These are phyloP conservation scores for Leptinotarsa peninsularis DNA, from an alignment of 2,888 invertebrate species.

Conservation along the genomic window DNA sequence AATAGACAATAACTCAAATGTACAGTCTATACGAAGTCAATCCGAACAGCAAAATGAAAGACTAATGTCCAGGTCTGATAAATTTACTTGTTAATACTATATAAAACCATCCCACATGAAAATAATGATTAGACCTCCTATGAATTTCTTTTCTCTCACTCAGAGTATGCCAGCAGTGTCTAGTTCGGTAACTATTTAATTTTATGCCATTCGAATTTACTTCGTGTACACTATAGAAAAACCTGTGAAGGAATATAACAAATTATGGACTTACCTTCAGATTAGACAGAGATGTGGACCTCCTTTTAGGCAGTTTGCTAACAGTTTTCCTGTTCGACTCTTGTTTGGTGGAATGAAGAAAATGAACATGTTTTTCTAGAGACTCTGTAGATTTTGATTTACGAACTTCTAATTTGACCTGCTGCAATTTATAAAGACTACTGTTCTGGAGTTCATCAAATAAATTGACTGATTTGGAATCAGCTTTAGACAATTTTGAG, in stretches of 20 bases:
- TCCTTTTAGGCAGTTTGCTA: constrained; percentile 5
- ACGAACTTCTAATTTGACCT: constrained; percentile 35
- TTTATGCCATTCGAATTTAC: no score
- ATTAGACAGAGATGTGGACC: constrained; percentile 3
- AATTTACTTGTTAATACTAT: no score
- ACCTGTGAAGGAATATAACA: neutral
- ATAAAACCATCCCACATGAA: no score
- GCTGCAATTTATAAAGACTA: constrained; percentile 37
- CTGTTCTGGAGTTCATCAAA: constrained; percentile 40
- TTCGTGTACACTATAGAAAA: no score
- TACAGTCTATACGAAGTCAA: no score
- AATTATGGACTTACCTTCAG: neutral
- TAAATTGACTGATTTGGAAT: constrained; percentile 38
- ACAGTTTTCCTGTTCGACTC: neutral
- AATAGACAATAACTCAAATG: no score
- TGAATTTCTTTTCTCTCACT: no score
- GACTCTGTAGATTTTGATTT: constrained; percentile 43
- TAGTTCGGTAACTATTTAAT: no score
- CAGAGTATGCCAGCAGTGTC: no score
- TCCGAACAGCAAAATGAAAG: no score
- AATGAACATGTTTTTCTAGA: constrained; percentile 26
- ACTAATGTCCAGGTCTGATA: no score
- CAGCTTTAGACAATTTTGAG: constrained; percentile 33
- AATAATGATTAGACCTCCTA: no score
- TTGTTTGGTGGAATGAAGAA: neutral